These are phyloP conservation scores for Musca domestica DNA, from an alignment of 1,140 invertebrate genomes.

Conservation along the genomic window DNA sequence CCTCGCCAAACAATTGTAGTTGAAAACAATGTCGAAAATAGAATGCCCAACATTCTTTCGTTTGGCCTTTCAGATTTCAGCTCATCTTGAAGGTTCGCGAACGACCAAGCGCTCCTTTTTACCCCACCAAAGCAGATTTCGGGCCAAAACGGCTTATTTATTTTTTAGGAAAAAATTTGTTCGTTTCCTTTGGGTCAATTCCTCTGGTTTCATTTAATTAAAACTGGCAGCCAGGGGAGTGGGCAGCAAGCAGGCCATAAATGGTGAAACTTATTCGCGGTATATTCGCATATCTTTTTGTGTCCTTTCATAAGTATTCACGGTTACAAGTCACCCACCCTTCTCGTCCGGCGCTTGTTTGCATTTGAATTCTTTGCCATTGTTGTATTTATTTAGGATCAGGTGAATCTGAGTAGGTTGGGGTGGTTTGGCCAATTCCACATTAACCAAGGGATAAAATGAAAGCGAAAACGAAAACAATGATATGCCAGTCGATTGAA, in stretches of 20 bases:
- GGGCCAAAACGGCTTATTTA: conserved; percentile 12
- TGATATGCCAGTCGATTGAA: neutral
- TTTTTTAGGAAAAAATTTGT: conserved; percentile 38
- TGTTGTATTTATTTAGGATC: conserved; percentile 51
- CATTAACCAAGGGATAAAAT: neutral
- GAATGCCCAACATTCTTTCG: conserved; percentile 11
- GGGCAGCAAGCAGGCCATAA: too few species aligned
- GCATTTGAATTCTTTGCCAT: conserved; percentile 15
- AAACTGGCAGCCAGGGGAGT: conserved; percentile 36
- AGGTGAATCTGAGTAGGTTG: conserved; percentile 33
- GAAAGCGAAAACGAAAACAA: conserved; percentile 11
- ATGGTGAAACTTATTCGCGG: conserved; percentile 1
- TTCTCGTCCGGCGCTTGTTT: conserved; percentile 25
- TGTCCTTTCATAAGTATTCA: conserved; percentile 14
- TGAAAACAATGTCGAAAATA: conserved; percentile 6
- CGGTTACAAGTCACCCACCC: neutral
- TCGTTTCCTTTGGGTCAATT: conserved; percentile 52
- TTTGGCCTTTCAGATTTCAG: neutral
- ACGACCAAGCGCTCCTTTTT: neutral
- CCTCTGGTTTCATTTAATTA: conserved; percentile 54
- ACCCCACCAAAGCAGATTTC: too few species aligned
- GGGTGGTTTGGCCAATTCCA: neutral
- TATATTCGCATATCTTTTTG: conserved; percentile 31
- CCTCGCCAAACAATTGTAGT: conserved; percentile 9
- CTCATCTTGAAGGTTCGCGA: neutral